Evolutionary conservation across 2,113 vertebrate species (phyloP), one percentile per base, ranked within the genome.

Genomic region (Zootoca vivipara): DNA sequence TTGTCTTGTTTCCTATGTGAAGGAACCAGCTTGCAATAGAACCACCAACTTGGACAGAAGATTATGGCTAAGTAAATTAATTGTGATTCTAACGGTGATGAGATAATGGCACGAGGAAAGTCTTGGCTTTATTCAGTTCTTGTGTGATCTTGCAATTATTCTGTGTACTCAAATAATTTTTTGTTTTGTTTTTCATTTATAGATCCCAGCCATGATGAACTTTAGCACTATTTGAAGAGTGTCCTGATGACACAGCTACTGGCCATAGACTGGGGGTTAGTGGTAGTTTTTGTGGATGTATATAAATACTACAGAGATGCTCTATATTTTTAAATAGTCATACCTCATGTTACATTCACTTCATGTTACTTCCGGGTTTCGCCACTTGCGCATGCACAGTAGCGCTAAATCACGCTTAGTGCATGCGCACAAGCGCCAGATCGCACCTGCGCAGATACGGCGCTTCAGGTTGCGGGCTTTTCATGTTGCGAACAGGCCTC

Each of bases 171-270:
- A 75, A 16, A 8, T 78, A n/a, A 62, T 90, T 1, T 70, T 42
- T 67, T n/a, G n/a, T n/a, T n/a, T 70, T 62, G 88, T 89, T 91
- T 74, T 42, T 85, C 35, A 70, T 67, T 89, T 93, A 13, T 92
- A 98, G 98, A 94, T 92, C 90, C 92, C 78, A 94, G 87, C 40
- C 98, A 97, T 0, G 98, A 99, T 96, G 98, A 99, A 95, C 98
- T 99, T 95, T 99, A 99, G 96, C 92, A 65, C 30, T 42, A 33
- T 62, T 80, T 8, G 0, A 12, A 26, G 67, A 20, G 70, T 69
- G 5, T 2, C 4, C 40, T 69, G 83, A 70, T 22, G 30, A 0
- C 77, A 33, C 89, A 35, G 18, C 26, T 0, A 0, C 84, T 64
- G 20, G 3, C 56, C 58, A 62, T 2, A 69, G 69, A 46, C 70